Evolutionary conservation across 2,113 vertebrate genomes (phyloP), one percentile per base, ranked within the genome.

Genomic region (Drymodes brunneopygia): DNA sequence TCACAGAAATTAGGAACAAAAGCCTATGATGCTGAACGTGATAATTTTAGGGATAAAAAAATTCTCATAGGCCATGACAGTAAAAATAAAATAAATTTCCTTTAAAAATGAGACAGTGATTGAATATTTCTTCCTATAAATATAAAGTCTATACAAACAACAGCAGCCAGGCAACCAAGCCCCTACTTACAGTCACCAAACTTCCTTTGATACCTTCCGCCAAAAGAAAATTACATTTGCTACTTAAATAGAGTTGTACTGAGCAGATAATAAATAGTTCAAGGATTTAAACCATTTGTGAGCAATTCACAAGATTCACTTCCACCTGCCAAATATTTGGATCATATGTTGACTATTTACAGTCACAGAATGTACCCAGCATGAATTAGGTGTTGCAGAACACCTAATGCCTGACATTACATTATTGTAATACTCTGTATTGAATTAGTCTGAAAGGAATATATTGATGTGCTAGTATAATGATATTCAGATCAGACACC

Each of bases 281-380:
- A 51, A 72, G 17, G 11, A 88, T 93, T 95, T 48, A 89, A 93
- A 48, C 10, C 0, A 0, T 28, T 50, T 17, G 53, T 94, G 74
- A 95, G 81, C 91, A 92, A 95, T 93, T 92, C 78, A 97, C 10
- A 75, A 74, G 35, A 86, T 83, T 92, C 15, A 50, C 23, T 80
- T 85, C 50, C 9, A 70, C 56, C 51, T 95, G 89, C 56, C 45
- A 94, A 89, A 87, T 81, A 64, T 93, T 94, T 86, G 67, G 45
- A 93, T 93, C 57, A 29, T 88, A 73, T 71, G 31, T 45, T 91
- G 33, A 66, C 64, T 89, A 42, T 72, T 56, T 94, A 89, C 33
- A 74, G 64, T 81, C 61, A 92, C 36, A 91, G 51, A 89, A 89
- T 28, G 61, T 61, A 86, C 64, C 24, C 71, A 70, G 86, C 89